Conservation (phyloP, 2,888 invertebrate species). For the Lithophane leautieri region DNA sequence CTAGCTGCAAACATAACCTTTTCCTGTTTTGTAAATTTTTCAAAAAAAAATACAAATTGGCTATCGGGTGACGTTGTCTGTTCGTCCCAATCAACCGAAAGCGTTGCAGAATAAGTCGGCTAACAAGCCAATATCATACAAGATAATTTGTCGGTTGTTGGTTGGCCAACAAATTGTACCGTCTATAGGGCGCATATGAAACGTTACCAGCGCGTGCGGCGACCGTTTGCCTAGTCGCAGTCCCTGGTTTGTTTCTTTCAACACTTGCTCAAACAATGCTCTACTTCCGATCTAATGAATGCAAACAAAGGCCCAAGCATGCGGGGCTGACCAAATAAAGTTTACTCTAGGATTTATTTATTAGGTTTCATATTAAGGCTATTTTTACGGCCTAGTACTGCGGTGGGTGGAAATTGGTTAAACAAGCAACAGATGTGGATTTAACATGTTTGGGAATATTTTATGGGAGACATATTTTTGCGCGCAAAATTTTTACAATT, state of each 20-base stretch:
- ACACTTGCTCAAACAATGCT: slow-evolving; percentile 86
- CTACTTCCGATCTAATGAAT: slow-evolving; percentile 77
- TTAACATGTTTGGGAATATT: slow-evolving; percentile 16
- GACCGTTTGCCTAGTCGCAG: slow-evolving; percentile 58
- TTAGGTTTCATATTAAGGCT: slow-evolving; percentile 47
- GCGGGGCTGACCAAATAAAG: slow-evolving; percentile 63
- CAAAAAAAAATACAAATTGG: neutral
- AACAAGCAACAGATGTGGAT: slow-evolving; percentile 33
- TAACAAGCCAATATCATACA: neutral
- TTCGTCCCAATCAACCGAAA: neutral
- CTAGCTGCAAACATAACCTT: neutral
- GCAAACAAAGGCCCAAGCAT: slow-evolving; percentile 74
- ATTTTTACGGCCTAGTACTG: slow-evolving; percentile 35
- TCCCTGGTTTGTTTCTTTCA: slow-evolving; percentile 79
- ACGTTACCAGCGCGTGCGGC: slow-evolving; percentile 54
- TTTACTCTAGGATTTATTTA: slow-evolving; percentile 56
- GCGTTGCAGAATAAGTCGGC: too few relatives aligned
- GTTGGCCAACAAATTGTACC: slow-evolving; percentile 6
- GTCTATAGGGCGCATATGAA: slow-evolving; percentile 28
- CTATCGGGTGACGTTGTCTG: neutral
- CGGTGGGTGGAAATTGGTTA: slow-evolving; percentile 17
- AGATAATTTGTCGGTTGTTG: neutral
- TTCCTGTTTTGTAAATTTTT: neutral
- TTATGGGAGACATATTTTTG: slow-evolving; percentile 18
- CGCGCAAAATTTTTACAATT: too few relatives aligned